Evolutionary conservation across 35 echinoderm and acorn worm genomes (phyloP).

Genomic region (Apostichopus parvimensis): DNA sequence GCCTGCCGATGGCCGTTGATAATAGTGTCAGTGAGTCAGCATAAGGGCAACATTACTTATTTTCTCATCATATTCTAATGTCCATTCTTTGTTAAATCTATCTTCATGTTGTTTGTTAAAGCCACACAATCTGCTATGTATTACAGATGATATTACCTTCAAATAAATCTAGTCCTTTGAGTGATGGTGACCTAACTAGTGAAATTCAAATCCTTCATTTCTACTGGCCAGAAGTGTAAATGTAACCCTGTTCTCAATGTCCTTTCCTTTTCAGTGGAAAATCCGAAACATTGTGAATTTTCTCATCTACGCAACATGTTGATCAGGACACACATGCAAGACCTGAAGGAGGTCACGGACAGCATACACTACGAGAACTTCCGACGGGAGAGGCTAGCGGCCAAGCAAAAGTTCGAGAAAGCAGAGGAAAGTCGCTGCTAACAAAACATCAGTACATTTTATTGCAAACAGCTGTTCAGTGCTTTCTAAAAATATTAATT

Average conservation of each 20-base stretch:
- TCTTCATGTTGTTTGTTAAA: too few relatives aligned
- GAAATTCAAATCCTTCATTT: too few relatives aligned
- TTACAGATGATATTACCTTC: too few relatives aligned
- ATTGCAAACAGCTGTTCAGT: slow-evolving; percentile 15
- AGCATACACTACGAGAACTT: slow-evolving; percentile 97
- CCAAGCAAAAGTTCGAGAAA: slow-evolving; percentile 78
- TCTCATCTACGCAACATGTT: slow-evolving; percentile 92
- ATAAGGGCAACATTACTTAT: too few relatives aligned
- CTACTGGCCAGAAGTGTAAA: too few relatives aligned
- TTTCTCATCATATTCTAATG: too few relatives aligned
- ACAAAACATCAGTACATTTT: slow-evolving; percentile 17
- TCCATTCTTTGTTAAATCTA: too few relatives aligned
- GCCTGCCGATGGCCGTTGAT: too few relatives aligned
- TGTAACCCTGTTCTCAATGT: neutral
- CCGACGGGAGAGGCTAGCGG: slow-evolving; percentile 81
- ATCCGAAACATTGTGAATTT: slow-evolving; percentile 95
- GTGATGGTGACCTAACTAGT: too few relatives aligned
- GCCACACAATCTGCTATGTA: too few relatives aligned
- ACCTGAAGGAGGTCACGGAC: slow-evolving; percentile 96
- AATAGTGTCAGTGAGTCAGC: too few relatives aligned
- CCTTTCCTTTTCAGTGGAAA: slow-evolving; percentile 76
- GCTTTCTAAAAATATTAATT: neutral
- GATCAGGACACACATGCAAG: slow-evolving; percentile 93
- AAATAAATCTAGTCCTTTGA: too few relatives aligned
- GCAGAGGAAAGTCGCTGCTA: slow-evolving; percentile 67